Conservation (phyloP, 2,113 vertebrate species). For the Anoura caudifer region DNA sequence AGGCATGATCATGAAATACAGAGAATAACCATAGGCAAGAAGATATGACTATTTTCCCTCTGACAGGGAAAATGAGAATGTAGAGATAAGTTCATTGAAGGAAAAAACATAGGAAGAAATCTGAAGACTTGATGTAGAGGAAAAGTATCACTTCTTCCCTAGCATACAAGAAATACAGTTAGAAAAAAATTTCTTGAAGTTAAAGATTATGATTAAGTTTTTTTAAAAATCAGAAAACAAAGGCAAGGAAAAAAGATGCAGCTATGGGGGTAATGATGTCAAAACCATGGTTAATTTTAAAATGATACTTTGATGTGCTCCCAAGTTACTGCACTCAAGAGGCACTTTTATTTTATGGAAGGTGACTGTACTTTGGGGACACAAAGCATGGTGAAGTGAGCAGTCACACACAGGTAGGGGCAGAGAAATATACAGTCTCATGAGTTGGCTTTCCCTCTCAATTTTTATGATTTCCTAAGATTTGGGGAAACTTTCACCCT, state of each 20-base stretch:
- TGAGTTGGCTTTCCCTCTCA: not conserved
- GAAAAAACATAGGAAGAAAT: not conserved
- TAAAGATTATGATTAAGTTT: conserved; percentile 28
- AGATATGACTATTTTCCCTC: not conserved
- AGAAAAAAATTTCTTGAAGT: not conserved
- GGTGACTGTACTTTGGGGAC: not conserved
- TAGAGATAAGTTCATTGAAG: not conserved
- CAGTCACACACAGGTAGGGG: not conserved
- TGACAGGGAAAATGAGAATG: not conserved
- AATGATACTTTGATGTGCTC: not conserved
- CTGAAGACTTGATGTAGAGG: not conserved
- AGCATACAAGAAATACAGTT: not conserved
- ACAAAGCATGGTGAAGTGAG: not conserved
- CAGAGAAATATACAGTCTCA: not conserved
- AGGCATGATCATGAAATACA: not conserved
- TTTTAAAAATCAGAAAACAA: not conserved
- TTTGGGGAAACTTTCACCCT: not conserved
- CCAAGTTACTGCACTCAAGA: not conserved
- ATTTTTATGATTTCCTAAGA: conserved; percentile 26
- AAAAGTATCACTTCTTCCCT: not conserved
- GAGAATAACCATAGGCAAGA: not conserved
- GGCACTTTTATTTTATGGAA: not conserved
- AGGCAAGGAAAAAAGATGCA: not conserved
- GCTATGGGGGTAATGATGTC: not conserved
- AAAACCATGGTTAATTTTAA: not conserved